phyloP scores from a whole-genome alignment of 2,888 invertebrate genomes.

The Hirudinaria manillensis region DNA sequence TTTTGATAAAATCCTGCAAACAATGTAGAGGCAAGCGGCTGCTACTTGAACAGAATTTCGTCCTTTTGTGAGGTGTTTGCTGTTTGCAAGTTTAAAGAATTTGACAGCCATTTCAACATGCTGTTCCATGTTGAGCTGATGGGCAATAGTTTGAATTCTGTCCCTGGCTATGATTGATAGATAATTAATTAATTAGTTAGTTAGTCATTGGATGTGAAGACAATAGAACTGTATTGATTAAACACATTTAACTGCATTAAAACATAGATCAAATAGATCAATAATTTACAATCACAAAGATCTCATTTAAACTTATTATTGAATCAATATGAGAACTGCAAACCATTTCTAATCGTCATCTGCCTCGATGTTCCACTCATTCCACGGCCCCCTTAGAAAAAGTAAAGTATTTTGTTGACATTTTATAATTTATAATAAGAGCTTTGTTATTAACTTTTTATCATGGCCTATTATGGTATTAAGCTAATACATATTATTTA shows the following conservation, averaged over 20 bases:
- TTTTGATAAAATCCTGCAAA: conserved; percentile 83
- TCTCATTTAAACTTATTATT: not conserved
- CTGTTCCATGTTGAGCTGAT: conserved; percentile 77
- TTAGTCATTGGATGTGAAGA: not conserved
- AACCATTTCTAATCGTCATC: too few species aligned
- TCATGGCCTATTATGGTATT: too few species aligned
- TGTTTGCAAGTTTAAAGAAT: conserved; percentile 56
- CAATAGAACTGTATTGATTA: too few species aligned
- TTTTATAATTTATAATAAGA: too few species aligned
- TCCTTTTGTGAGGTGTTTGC: conserved; percentile 68
- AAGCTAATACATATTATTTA: too few species aligned
- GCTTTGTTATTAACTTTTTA: too few species aligned
- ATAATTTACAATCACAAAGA: not conserved
- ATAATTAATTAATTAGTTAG: not conserved
- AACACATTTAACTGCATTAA: not conserved
- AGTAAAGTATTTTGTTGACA: not conserved
- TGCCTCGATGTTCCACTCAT: too few species aligned
- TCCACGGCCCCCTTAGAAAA: too few species aligned
- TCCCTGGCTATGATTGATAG: conserved; percentile 57
- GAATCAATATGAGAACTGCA: too few species aligned
- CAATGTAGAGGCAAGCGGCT: conserved; percentile 94
- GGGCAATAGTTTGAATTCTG: conserved; percentile 77
- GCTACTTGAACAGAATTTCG: conserved; percentile 82
- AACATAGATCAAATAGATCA: not conserved
- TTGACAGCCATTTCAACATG: conserved; percentile 79